Base-by-base conservation (phyloP, 2,113 vertebrate genomes). In the Podarcis muralis region DNA sequence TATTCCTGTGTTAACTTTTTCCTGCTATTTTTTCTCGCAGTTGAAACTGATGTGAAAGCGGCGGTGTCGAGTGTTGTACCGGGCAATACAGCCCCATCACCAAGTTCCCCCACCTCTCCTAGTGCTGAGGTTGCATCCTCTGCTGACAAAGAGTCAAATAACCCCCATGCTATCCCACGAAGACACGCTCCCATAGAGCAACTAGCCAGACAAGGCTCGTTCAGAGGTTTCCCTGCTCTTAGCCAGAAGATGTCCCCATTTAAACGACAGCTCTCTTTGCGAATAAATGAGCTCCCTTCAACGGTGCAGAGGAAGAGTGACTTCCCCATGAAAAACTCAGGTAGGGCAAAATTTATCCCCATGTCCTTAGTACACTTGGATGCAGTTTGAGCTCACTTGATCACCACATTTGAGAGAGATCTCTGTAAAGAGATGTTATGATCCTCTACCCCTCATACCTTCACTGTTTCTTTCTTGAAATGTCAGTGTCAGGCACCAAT, bases 221-320 rank as follows among this genome's bases (percentile, higher is more conserved):
- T 99, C 97, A 96, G 98, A 80, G 99, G 98, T 90, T 99, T 99
- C 96, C 99, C 99, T 0, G 98, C 96, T 68, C 98, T 99, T 71
- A 98, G 98, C 94, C 98, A 99, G 96, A 99, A 99, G 96, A 99
- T 98, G 53, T 99, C 99, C 79, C 99, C 99, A 90, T 99, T 99
- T 95, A 99, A 99, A 91, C 97, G 99, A 18, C 98, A 99, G 86
- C 94, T 99, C 79, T 99, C 99, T 1, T 96, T 99, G 91, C 97
- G 99, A 93, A 99, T 99, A 96, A 99, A 99, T 65, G 99, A 99
- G 92, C 96, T 99, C 93, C 99, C 99, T 89, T 99, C 99, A 95
- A 99, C 97, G 53, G 96, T 98, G 97, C 99, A 99, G 96, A 98
- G 99, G 96, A 99, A 99, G 96, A 98, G 98, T 0, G 98, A 99